Evolutionary conservation across 1,140 invertebrate genomes (phyloP), one percentile per base, ranked within the genome.

Genomic region (Anoplolepis gracilipes): DNA sequence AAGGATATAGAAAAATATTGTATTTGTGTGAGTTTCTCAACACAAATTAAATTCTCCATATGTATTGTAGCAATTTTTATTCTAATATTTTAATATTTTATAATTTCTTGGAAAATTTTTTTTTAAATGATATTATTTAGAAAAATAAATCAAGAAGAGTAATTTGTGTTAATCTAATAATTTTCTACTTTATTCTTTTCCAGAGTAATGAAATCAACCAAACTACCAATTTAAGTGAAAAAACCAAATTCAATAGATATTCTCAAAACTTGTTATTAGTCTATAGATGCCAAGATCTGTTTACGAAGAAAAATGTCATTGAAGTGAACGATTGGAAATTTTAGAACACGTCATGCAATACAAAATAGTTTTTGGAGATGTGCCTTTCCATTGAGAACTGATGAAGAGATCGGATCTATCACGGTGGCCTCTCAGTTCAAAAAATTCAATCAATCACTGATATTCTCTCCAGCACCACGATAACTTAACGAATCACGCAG

Each of bases 381-480:
- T n/a, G 39, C 19, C 19, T 49, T 22, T 70, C 16, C 2, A 4
- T 5, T n/a, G n/a, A 16, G n/a, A 42, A 28, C 25, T 61, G 11
- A 61, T 61, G 13, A 28, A 61, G 16, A 49, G 3, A 49, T 49
- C 4, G 46, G 16, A 49, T 0, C 49, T 13, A 16, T 75, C 13
- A 75, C 39, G 81, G 81, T 89, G 72, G 78, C 49, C 59, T 87
- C 25, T 55, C 10, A 53, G 25, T 69, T 65, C 57, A 64, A 62
- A 75, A 87, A 64, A 16, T 75, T 55, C 46, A 22, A 49, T 70
- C 81, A 90, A 77, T n/a, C n/a, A n/a, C n/a, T 87, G 53, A 69
- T 82, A 77, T 53, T 46, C 39, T 62, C 46, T 87, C 75, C 36
- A 25, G 46, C 13, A 28, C 28, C 19, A 28, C 13, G 70, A 87